Percentiles rank a stretch among this genome's conserved stretches.
Evolutionary conservation across 2,797 vertebrate genomes (phyloP).

Genomic region (Alosa sapidissima): DNA sequence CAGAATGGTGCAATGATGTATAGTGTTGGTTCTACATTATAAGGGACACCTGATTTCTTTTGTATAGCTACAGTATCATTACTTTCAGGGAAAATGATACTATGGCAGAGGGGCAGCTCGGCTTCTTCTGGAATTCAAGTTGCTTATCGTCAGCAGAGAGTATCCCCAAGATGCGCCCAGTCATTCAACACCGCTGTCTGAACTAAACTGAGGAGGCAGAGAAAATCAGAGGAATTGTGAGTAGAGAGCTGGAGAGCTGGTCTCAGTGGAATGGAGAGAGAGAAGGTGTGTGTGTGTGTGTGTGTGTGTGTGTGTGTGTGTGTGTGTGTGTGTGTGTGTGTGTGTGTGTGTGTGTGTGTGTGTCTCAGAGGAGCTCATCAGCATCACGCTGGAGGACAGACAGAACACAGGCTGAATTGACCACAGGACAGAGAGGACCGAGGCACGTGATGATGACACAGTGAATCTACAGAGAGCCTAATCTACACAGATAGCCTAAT

Average conservation of each 20-base stretch:
- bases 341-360: background rate
- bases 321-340: too few relatives aligned
- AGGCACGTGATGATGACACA: background rate
- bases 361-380: conserved; percentile 1
- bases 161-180: background rate
- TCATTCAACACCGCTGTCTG: background rate
- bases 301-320: too few relatives aligned
- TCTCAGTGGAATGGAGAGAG: conserved; percentile 42
- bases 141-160: conserved; percentile 10
- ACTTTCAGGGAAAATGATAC: background rate
- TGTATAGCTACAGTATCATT: background rate
- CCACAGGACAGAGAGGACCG: background rate
- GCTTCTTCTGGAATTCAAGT: background rate
- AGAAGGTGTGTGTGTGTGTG: background rate
- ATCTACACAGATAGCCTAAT: background rate
- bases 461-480: background rate
- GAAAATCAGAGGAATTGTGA: background rate
- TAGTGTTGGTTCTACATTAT: background rate
- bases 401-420: too few relatives aligned
- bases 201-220: background rate
- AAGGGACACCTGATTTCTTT: background rate
- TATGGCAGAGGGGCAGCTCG: background rate
- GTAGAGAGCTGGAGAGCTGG: conserved; percentile 33
- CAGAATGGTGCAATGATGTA: background rate
- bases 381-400: background rate